phyloP scores from a whole-genome alignment of 2,888 invertebrate species.

The Apodemia zela region DNA sequence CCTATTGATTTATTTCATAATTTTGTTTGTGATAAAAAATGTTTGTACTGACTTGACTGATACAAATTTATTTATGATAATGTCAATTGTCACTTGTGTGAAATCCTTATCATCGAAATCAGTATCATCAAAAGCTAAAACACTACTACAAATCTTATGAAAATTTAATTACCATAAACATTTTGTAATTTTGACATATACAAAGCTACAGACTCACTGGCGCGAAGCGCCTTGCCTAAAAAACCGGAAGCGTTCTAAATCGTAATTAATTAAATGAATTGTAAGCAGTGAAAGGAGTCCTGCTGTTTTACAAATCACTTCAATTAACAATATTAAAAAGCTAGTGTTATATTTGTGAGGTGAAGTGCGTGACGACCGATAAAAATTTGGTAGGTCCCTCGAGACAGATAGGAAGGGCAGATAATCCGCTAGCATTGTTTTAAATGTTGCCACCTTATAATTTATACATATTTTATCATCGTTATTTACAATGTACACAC shows the following conservation, averaged over 20 bases:
- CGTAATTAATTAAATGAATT: slow-evolving; percentile 78
- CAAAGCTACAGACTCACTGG: slow-evolving; percentile 44
- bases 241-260: slow-evolving; percentile 74
- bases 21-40: too few relatives aligned
- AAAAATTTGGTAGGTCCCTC: slow-evolving; percentile 35
- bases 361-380: slow-evolving; percentile 55
- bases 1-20: too few relatives aligned
- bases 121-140: too few relatives aligned
- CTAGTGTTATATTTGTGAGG: slow-evolving; percentile 62
- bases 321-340: slow-evolving; percentile 80
- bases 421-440: slow-evolving; percentile 22
- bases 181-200: slow-evolving; percentile 2
- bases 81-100: too few relatives aligned
- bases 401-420: slow-evolving; percentile 26
- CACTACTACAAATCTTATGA: neutral
- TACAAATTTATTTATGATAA: too few relatives aligned
- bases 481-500: neutral
- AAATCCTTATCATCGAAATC: too few relatives aligned
- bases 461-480: slow-evolving; percentile 12
- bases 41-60: too few relatives aligned
- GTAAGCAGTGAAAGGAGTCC: slow-evolving; percentile 79
- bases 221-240: slow-evolving; percentile 49
- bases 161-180: slow-evolving; percentile 3
- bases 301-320: slow-evolving; percentile 81
- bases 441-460: slow-evolving; percentile 12